Conservation (phyloP, 1,140 invertebrate species). For the Prorops nasuta region DNA sequence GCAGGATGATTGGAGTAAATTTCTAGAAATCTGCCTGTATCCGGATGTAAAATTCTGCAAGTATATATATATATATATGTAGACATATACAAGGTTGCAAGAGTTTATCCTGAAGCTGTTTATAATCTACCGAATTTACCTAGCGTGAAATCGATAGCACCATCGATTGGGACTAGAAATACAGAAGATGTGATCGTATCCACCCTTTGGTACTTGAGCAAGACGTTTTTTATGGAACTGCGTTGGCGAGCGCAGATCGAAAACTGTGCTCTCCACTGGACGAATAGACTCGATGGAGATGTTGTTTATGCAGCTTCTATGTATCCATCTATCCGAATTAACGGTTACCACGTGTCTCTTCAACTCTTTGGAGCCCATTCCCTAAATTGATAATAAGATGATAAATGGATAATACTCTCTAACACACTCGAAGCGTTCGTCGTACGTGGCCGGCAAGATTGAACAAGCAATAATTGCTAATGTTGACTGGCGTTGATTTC, state of each 20-base stretch:
- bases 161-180: conserved; percentile 49
- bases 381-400: conserved; percentile 23
- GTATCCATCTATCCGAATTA: conserved; percentile 58
- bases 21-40: conserved; percentile 56
- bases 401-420: background rate
- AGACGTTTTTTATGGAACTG: conserved; percentile 56
- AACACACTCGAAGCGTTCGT: too few species aligned
- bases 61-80: background rate
- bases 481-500: conserved; percentile 62
- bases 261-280: conserved; percentile 64
- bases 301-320: conserved; percentile 41
- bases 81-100: background rate
- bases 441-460: conserved; percentile 66
- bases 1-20: conserved; percentile 64
- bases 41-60: conserved; percentile 53
- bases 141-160: conserved; percentile 38
- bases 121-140: conserved; percentile 22
- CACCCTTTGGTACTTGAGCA: conserved; percentile 49
- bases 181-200: conserved; percentile 81
- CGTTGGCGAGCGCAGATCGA: conserved; percentile 67
- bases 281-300: conserved; percentile 50
- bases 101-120: background rate
- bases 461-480: conserved; percentile 70
- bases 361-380: conserved; percentile 44
- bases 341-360: conserved; percentile 59